Evolutionary conservation across 2,797 vertebrate species (phyloP).

Genomic region (Neosalanx taihuensis): DNA sequence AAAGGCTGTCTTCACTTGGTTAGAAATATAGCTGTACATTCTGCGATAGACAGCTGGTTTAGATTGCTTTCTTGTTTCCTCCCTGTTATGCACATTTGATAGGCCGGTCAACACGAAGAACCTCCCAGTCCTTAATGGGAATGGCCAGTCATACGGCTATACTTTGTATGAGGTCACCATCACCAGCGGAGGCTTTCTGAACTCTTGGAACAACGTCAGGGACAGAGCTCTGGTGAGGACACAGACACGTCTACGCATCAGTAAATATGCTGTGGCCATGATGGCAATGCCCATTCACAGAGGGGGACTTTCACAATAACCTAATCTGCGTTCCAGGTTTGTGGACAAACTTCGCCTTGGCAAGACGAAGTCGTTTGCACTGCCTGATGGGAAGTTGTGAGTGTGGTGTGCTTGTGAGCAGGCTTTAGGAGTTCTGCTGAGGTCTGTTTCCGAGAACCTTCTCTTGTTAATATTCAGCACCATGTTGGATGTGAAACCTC

Average conservation of each 20-base stretch:
- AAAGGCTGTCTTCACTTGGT: slow-evolving; percentile 25
- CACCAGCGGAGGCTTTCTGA: slow-evolving; percentile 76
- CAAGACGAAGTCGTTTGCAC: slow-evolving; percentile 65
- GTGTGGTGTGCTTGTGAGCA: slow-evolving; percentile 10
- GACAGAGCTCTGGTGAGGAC: slow-evolving; percentile 84
- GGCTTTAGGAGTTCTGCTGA: not conserved
- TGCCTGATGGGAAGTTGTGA: slow-evolving; percentile 81
- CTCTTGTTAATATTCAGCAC: slow-evolving; percentile 46
- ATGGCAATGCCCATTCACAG: not conserved
- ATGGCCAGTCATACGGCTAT: slow-evolving; percentile 87
- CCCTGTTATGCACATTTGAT: slow-evolving; percentile 77
- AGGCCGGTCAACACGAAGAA: slow-evolving; percentile 88
- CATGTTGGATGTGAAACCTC: slow-evolving; percentile 33
- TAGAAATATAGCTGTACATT: not conserved
- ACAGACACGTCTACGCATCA: not conserved
- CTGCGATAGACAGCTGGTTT: no score
- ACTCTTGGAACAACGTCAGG: slow-evolving; percentile 75
- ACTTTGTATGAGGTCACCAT: slow-evolving; percentile 87
- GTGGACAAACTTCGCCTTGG: slow-evolving; percentile 81
- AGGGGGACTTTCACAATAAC: not conserved
- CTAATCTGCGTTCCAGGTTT: slow-evolving; percentile 73
- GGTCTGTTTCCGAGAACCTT: slow-evolving; percentile 29
- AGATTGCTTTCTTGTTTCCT: not conserved
- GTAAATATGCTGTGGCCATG: not conserved
- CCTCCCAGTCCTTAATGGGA: slow-evolving; percentile 78